These are phyloP conservation scores for Microcebus murinus DNA, from an alignment of 2,113 vertebrate genomes.

Conservation along the genomic window DNA sequence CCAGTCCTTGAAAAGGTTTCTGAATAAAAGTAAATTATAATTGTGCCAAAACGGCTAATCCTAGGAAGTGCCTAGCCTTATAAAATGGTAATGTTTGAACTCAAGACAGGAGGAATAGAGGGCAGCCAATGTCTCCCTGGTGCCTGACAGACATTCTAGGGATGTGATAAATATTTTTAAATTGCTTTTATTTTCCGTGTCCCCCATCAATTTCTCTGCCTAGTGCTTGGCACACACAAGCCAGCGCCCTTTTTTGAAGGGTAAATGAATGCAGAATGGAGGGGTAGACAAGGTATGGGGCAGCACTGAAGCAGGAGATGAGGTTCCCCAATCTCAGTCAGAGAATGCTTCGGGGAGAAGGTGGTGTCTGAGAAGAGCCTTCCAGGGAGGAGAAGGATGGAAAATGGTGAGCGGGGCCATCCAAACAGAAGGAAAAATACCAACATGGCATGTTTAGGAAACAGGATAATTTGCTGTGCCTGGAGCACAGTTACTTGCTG, in stretches of 20 bases:
- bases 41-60: background rate
- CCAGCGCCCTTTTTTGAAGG: background rate
- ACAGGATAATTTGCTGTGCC: slow-evolving; percentile 7
- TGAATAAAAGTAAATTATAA: slow-evolving; percentile 23
- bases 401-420: background rate
- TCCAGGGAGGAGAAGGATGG: background rate
- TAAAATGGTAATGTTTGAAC: background rate
- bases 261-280: background rate
- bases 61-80: background rate
- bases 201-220: background rate
- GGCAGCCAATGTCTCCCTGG: background rate
- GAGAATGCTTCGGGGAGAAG: slow-evolving; percentile 28
- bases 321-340: background rate
- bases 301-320: background rate
- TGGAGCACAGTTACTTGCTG: slow-evolving; percentile 34
- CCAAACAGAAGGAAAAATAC: background rate
- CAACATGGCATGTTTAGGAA: background rate
- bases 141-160: background rate
- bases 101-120: background rate
- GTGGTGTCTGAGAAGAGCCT: background rate
- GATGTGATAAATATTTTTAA: background rate
- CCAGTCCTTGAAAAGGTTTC: slow-evolving; percentile 26
- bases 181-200: background rate
- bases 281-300: background rate
- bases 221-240: background rate